Conservation (phyloP, 2,113 vertebrate species). For the Phylloscopus trochiloides region DNA sequence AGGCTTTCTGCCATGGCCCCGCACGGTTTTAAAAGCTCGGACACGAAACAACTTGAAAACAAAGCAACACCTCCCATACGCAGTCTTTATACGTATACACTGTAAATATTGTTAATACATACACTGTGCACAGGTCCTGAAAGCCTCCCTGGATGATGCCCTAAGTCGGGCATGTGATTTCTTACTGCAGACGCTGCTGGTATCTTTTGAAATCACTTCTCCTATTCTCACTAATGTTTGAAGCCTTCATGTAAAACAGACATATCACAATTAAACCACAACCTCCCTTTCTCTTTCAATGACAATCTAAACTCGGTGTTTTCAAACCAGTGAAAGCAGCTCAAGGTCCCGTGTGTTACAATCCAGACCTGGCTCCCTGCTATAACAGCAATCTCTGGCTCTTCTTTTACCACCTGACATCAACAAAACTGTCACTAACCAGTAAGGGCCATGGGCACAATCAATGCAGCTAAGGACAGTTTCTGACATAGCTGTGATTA, state of each 20-base stretch:
- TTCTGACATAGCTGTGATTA: neutral
- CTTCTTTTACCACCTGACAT: neutral
- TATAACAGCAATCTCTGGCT: neutral
- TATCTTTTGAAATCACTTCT: neutral
- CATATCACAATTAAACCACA: neutral
- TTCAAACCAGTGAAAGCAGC: neutral
- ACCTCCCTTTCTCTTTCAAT: rapidly evolving
- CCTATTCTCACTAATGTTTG: neutral
- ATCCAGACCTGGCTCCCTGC: neutral
- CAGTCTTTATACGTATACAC: neutral
- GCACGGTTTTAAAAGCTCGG: neutral
- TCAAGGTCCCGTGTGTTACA: neutral
- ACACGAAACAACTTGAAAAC: neutral
- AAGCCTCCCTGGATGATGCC: neutral
- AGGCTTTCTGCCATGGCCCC: neutral
- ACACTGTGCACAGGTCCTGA: neutral
- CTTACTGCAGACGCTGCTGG: neutral
- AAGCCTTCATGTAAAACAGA: neutral
- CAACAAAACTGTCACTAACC: neutral
- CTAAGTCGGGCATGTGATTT: rapidly evolving
- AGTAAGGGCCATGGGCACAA: neutral
- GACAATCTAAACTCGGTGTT: neutral
- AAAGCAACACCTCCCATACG: too few species aligned
- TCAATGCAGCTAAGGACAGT: neutral
- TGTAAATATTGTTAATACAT: neutral